Percentiles rank a stretch among this genome's conserved stretches.
Conservation (phyloP, 2,797 vertebrate genomes). For the Microcaecilia unicolor region DNA sequence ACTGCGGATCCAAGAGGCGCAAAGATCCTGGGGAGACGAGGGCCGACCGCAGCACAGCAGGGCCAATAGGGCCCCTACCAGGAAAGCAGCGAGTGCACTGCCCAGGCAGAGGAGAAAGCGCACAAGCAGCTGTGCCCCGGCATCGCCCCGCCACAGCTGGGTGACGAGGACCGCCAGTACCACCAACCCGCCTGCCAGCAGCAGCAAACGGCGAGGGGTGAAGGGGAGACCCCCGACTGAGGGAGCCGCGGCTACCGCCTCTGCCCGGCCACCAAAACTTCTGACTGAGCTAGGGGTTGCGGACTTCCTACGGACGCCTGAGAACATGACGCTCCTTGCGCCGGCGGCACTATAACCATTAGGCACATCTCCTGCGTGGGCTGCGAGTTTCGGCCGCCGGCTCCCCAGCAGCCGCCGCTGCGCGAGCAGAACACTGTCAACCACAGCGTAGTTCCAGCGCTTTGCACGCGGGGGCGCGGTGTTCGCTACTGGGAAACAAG, state of each 20-base stretch:
- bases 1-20: background rate
- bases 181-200: background rate
- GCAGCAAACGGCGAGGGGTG: constrained; percentile 1
- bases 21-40: constrained; percentile 24
- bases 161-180: background rate
- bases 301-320: too few relatives aligned
- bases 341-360: constrained; percentile 15
- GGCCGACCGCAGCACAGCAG: constrained; percentile 5
- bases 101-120: constrained; percentile 36
- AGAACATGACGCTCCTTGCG: too few relatives aligned
- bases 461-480: background rate
- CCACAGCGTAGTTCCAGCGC: background rate
- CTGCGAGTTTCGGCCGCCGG: too few relatives aligned
- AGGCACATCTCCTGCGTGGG: constrained; percentile 25
- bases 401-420: background rate
- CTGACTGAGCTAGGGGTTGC: background rate
- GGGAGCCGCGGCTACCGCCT: too few relatives aligned
- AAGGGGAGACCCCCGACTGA: too few relatives aligned
- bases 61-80: constrained; percentile 24
- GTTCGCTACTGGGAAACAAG: background rate
- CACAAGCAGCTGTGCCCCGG: constrained; percentile 29
- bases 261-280: too few relatives aligned
- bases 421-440: constrained; percentile 5
- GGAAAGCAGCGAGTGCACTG: constrained; percentile 31
- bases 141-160: constrained; percentile 1